Base-by-base conservation (phyloP, 1,140 invertebrate genomes). In the Thalassaphorura encarpata region DNA sequence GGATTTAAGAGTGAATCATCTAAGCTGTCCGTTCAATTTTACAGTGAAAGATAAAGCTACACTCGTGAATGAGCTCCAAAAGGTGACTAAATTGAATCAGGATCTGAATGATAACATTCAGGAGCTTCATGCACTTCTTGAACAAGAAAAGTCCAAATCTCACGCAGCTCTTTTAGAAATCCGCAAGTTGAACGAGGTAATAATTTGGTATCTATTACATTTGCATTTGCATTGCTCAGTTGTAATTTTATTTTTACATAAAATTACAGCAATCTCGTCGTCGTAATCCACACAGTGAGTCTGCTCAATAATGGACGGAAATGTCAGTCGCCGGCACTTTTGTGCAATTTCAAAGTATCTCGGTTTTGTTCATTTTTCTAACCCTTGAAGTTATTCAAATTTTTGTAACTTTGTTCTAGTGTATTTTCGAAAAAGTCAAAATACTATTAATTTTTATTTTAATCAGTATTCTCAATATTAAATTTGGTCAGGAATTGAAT, bases 11-110 rank as follows among this genome's bases (percentile, higher is more conserved):
- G 26, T 49, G 3, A 29, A 8, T 28, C n/a, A 8, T 42, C 21
- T 36, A n/a, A 36, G 11, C 16, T 33, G n/a, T 5, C 33, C 33
- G 31, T 33, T 15, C 11, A 51, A 6, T 27, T 65, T 73, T 71
- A 39, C 66, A 84, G 83, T 84, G 80, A 80, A 80, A 70, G 84
- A 87, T 54, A 88, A 87, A 70, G 85, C 84, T 1, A 78, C 83
- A 55, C 77, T 88, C 15, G 68, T 88, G 51, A 72, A 81, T n/a
- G 83, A 87, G 70, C 77, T 87, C 40, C 82, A 85, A 48, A 77
- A 80, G 61, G 69, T 88, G 50, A 76, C 77, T 41, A 75, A 77
- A 46, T 80, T 86, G 23, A 81, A 84, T 62, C 77, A 83, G 57
- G 85, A 89, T 68, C 69, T 89, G 4, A 85, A 82, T 18, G 77